Conservation (phyloP, 1,140 invertebrate species). For the Papilio polytes region DNA sequence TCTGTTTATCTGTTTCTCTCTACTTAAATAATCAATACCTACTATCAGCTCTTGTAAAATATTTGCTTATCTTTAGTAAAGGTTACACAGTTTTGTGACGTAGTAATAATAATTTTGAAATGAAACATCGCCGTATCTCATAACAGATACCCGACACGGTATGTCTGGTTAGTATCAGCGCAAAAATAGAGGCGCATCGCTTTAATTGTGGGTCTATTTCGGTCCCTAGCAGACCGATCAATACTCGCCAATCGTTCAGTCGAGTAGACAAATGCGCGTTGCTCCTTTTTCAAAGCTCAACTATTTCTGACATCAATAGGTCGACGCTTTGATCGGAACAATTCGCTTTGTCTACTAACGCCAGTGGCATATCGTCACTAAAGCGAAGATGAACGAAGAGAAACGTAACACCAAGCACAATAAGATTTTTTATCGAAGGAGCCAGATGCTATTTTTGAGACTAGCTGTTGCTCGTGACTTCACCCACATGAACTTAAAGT, state of each 20-base stretch:
- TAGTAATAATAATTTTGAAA: background rate
- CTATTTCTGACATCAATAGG: conserved; percentile 29
- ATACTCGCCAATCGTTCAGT: conserved; percentile 3
- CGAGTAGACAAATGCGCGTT: background rate
- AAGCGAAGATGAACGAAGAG: background rate
- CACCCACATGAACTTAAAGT: no score
- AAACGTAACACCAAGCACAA: background rate
- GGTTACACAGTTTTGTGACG: background rate
- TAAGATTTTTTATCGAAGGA: background rate
- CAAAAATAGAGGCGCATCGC: conserved; percentile 37
- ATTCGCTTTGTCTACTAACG: conserved; percentile 15
- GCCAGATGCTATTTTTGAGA: no score
- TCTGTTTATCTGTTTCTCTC: background rate
- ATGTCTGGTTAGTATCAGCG: conserved; percentile 31
- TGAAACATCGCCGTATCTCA: background rate
- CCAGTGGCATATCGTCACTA: background rate
- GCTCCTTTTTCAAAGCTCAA: conserved; percentile 5
- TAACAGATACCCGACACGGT: background rate
- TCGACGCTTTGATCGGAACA: conserved; percentile 7
- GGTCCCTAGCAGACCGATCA: conserved; percentile 1
- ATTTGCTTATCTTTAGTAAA: no score
- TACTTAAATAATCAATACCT: no score
- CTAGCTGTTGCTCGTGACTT: no score
- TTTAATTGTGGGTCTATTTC: conserved; percentile 36
- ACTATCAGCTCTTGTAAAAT: no score